These are phyloP conservation scores for Netelia melanura DNA, from an alignment of 2,888 invertebrate species.

Conservation along the genomic window DNA sequence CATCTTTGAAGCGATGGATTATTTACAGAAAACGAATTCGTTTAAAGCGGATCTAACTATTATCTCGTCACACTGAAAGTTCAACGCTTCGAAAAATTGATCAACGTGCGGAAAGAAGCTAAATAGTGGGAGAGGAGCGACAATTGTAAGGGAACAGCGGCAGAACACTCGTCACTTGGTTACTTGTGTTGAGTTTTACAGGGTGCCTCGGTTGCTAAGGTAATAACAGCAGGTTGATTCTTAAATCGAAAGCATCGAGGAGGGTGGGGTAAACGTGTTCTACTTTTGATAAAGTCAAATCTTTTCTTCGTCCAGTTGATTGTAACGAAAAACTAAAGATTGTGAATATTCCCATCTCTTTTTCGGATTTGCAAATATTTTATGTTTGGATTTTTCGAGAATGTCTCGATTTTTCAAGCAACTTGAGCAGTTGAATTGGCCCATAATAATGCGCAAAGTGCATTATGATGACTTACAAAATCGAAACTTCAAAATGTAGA, in stretches of 20 bases:
- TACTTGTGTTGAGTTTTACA: slow-evolving; percentile 48
- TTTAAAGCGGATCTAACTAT: neutral
- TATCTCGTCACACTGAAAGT: slow-evolving; percentile 2
- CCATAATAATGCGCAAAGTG: too few species aligned
- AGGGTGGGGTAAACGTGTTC: too few species aligned
- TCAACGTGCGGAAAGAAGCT: neutral
- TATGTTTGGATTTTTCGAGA: too few species aligned
- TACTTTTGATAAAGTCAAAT: too few species aligned
- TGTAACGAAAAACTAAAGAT: too few species aligned
- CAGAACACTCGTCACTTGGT: slow-evolving; percentile 7
- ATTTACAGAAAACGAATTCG: neutral
- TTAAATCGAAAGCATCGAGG: slow-evolving; percentile 22
- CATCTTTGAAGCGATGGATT: slow-evolving; percentile 67
- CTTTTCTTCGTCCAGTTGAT: too few species aligned
- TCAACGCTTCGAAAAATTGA: neutral
- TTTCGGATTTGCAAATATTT: too few species aligned
- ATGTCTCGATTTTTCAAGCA: too few species aligned
- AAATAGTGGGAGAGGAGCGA: slow-evolving; percentile 29
- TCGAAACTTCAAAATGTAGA: too few species aligned
- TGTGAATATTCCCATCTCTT: too few species aligned
- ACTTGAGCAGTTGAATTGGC: too few species aligned
- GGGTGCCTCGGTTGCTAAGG: slow-evolving; percentile 42
- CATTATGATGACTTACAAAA: too few species aligned
- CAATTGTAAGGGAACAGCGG: slow-evolving; percentile 1
- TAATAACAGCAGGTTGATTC: slow-evolving; percentile 46